Evolutionary conservation across 2,888 invertebrate species (phyloP), one percentile per base, ranked within the genome.

Genomic region (Drosophila leonis): DNA sequence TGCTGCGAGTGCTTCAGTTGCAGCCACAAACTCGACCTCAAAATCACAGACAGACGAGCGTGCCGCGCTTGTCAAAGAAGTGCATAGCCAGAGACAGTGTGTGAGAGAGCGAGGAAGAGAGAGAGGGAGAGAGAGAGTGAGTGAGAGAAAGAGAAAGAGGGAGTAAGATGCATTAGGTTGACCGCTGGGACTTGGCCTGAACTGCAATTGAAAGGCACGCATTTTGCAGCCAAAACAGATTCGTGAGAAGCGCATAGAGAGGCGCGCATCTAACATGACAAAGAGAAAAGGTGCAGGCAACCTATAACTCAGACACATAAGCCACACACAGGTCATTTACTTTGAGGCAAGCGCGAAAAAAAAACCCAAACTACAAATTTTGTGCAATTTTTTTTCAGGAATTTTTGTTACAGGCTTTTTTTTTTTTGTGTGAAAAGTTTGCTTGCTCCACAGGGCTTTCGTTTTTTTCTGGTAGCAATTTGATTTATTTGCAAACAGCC

Each of bases 401-500:
- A 48, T 48, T 65, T 55, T 55, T 35, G 48, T 59, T 29, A 27
- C 6, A 10, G 9, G 9, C 10, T 29, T 44, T 44, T 33, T 31
- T 52, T 55, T 55, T 54, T 9, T 4, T 62, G 33, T 18, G 7
- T 13, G n/a, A 41, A 67, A 64, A 48, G 31, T 31, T 49, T 13
- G 33, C 15, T 51, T 51, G 51, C 15, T 20, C 18, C 33, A 20
- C 9, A 24, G 35, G 35, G 35, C 18, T 51, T 39, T 39, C 31
- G 24, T n/a, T 49, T 60, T 31, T 55, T 60, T 24, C 46, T 59
- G 51, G 18, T 60, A 64, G 64, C 87, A 82, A 84, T 78, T 85
- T 88, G 75, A 80, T 88, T 88, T 84, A 84, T 84, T 73, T 80
- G 74, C 61, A 75, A 72, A 54, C 56, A 49, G 15, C 54, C 68